These are phyloP conservation scores for Rhynchonycteris naso DNA, from an alignment of 2,797 vertebrate species.

Conservation along the genomic window DNA sequence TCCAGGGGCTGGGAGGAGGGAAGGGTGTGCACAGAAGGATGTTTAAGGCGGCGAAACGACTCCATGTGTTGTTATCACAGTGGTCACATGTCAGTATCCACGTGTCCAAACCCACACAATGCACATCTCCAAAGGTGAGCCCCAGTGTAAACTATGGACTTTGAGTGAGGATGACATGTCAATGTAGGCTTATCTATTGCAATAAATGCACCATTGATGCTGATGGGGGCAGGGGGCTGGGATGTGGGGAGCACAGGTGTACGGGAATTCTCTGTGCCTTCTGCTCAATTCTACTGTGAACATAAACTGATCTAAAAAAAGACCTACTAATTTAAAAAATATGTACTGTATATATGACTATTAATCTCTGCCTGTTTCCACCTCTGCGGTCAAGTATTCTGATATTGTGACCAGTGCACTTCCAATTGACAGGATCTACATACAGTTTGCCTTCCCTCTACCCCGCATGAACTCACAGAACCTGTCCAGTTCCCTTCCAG, in stretches of 20 bases:
- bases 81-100: fast-evolving
- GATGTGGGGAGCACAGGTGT: fast-evolving
- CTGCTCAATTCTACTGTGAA: background rate
- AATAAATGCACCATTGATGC: no score
- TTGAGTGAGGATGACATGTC: fast-evolving
- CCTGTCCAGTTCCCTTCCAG: background rate
- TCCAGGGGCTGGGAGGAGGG: background rate
- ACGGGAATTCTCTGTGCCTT: background rate
- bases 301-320: background rate
- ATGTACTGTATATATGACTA: fast-evolving
- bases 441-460: background rate
- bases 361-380: background rate
- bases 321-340: background rate
- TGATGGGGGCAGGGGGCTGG: fast-evolving
- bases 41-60: fast-evolving
- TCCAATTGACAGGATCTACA: background rate
- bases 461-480: background rate
- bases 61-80: fast-evolving
- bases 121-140: fast-evolving
- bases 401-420: fast-evolving
- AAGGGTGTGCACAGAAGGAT: background rate
- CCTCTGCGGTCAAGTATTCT: background rate
- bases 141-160: fast-evolving
- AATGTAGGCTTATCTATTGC: fast-evolving
- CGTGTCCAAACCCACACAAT: background rate